Evolutionary conservation across 2,113 vertebrate genomes (phyloP), one percentile per base, ranked within the genome.

Genomic region (Cettia cetti): DNA sequence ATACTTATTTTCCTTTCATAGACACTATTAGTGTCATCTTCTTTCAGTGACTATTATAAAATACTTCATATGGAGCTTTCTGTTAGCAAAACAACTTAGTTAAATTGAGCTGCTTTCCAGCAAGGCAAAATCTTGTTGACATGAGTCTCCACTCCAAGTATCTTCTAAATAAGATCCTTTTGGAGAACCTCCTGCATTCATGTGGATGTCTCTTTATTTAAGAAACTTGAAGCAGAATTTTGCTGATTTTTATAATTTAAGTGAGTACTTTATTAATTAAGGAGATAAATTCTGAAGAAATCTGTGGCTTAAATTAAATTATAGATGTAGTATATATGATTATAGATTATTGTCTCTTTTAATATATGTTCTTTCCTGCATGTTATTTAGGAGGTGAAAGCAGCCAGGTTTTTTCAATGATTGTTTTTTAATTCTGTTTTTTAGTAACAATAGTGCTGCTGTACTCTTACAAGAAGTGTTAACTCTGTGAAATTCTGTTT

Each of bases 181-280:
- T 83, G 66, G 63, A n/a, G 79, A 94, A 22, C 56, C 33, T 94
- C 42, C 27, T 86, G 54, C 52, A 37, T 76, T 82, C 79, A 17
- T 18, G 33, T 72, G 90, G 82, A 88, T 82, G 10, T 49, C 35
- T 82, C 42, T 78, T 75, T 87, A 54, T 59, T 80, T 91, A 59
- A 91, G 90, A 65, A 89, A 89, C 65, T 24, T 72, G 65, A 88
- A 90, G 82, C 78, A 92, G 71, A 95, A 56, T 89, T 94, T 95
- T 79, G 20, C 68, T 72, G 61, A 1, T 33, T 31, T 54, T 60
- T 83, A 33, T 64, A 37, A 45, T 40, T 64, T 64, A 52, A 94
- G 86, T 91, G 86, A 87, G 87, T 95, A 86, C 6, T 0, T 61
- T 71, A 31, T 82, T 94, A 47, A 76, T 63, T 47, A 87, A 84